Conservation (phyloP, 2,113 vertebrate species). For the Astatotilapia flaviijosephi region DNA sequence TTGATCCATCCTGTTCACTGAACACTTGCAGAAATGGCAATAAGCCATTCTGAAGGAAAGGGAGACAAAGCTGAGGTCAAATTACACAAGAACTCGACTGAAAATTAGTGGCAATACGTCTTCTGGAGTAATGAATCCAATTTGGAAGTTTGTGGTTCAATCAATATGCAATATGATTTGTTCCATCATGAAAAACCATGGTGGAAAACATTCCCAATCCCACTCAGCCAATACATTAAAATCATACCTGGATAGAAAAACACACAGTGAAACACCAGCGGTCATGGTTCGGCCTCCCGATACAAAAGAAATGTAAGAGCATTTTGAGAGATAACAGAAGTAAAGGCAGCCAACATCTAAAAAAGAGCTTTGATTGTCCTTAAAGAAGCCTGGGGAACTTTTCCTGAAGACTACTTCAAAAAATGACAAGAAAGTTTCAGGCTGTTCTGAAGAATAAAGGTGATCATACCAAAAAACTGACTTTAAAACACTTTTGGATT, state of each 20-base stretch:
- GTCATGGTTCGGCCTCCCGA: not conserved
- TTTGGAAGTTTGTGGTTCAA: not conserved
- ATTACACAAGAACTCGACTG: not conserved
- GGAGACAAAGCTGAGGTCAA: not conserved
- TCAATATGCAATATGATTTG: not conserved
- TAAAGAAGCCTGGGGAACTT: not conserved
- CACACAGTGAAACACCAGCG: not conserved
- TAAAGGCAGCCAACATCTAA: not conserved
- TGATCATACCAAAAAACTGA: not conserved
- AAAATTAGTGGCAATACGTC: not conserved
- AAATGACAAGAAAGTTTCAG: not conserved
- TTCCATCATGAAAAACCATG: not conserved
- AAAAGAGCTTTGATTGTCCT: not conserved
- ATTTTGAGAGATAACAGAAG: not conserved
- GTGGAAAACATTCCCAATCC: not conserved
- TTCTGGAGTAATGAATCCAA: not conserved
- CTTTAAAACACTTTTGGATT: not conserved
- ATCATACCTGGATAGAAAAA: not conserved
- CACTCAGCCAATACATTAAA: not conserved
- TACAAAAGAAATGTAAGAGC: not conserved
- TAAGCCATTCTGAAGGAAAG: not conserved
- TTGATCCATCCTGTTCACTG: not conserved
- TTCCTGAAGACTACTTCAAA: not conserved
- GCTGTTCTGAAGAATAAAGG: not conserved
- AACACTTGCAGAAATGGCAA: not conserved